Conservation (phyloP, 1,140 invertebrate genomes). For the Wiebesia pumilae region DNA sequence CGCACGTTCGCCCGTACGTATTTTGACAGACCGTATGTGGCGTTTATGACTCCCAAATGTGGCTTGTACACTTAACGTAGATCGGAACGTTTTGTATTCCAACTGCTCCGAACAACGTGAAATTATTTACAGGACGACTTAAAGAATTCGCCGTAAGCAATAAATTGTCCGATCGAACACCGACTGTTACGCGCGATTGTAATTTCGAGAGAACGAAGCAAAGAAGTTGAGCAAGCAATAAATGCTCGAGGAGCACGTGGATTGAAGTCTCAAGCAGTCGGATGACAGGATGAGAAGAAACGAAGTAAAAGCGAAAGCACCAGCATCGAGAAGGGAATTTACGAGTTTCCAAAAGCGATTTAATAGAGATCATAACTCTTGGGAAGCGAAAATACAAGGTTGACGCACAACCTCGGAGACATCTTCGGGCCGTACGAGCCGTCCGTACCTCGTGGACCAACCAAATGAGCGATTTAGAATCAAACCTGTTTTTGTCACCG, state of each 20-base stretch:
- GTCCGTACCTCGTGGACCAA: background rate
- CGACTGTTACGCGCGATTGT: background rate
- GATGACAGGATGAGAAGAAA: background rate
- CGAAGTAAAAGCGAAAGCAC: constrained; percentile 22
- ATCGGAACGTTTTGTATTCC: background rate
- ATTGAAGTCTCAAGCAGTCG: background rate
- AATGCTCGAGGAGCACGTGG: background rate
- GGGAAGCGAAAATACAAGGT: constrained; percentile 20
- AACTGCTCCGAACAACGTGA: background rate
- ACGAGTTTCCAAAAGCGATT: constrained; percentile 50
- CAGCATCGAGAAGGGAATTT: constrained; percentile 20
- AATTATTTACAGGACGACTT: background rate
- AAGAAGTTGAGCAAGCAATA: background rate
- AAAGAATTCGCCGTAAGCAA: background rate
- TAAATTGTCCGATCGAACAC: background rate
- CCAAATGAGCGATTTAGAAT: constrained; percentile 51
- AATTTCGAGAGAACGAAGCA: background rate
- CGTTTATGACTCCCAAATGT: too few relatives aligned
- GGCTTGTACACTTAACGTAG: too few relatives aligned
- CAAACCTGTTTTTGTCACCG: constrained; percentile 53
- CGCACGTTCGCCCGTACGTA: too few relatives aligned
- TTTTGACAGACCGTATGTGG: too few relatives aligned
- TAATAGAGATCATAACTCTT: constrained; percentile 52
- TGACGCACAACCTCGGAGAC: background rate
- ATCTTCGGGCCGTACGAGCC: background rate